These are phyloP conservation scores for Vireo griseus DNA, from an alignment of 2,797 vertebrate genomes.

Conservation along the genomic window DNA sequence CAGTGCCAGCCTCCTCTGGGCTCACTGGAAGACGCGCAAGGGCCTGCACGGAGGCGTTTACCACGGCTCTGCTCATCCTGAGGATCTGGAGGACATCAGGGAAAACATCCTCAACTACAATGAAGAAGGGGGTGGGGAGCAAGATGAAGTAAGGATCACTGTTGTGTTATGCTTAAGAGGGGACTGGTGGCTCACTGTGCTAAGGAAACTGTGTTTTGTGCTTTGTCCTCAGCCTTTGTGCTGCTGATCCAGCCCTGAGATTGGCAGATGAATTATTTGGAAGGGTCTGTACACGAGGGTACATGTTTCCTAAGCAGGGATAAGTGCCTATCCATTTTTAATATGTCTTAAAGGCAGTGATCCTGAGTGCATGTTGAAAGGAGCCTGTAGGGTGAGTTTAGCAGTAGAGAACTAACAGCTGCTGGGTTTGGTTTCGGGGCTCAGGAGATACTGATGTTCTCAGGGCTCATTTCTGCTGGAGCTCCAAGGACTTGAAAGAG, in stretches of 20 bases:
- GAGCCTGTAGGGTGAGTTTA: neutral
- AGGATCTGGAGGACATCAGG: slow-evolving; percentile 87
- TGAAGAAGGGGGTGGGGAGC: slow-evolving; percentile 88
- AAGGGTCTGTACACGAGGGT: neutral
- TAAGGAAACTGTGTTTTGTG: neutral
- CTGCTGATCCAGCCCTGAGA: neutral
- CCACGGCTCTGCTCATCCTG: slow-evolving; percentile 77
- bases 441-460: neutral
- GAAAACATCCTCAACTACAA: slow-evolving; percentile 90
- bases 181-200: neutral
- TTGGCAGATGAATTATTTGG: neutral
- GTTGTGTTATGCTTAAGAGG: neutral
- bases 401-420: neutral
- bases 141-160: slow-evolving; percentile 81
- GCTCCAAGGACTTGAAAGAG: neutral
- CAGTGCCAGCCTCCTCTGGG: slow-evolving; percentile 81
- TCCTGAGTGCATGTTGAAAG: neutral
- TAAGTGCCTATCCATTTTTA: neutral
- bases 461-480: neutral
- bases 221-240: neutral
- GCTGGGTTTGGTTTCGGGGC: neutral
- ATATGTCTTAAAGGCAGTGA: neutral
- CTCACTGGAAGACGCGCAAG: slow-evolving; percentile 79
- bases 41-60: slow-evolving; percentile 79
- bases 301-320: neutral